Conservation (phyloP, 2,113 vertebrate genomes). For the Poicephalus gulielmi region DNA sequence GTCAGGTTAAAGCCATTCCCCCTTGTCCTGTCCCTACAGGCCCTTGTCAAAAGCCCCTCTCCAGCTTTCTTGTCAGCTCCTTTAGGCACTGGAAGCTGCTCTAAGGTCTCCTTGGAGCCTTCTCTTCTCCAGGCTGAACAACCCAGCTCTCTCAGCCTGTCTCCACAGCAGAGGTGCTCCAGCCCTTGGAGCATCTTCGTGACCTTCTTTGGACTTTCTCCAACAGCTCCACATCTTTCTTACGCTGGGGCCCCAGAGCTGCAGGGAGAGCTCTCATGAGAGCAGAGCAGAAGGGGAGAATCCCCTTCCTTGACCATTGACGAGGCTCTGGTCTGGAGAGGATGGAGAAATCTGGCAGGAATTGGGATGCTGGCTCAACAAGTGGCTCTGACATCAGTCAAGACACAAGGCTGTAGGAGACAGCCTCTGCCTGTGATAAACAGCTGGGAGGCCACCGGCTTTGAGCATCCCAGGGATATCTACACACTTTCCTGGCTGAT, state of each 20-base stretch:
- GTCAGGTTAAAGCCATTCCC: background rate
- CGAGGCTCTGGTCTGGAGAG: background rate
- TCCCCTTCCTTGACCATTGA: background rate
- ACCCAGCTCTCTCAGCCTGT: background rate
- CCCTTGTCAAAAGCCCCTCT: background rate
- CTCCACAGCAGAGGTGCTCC: background rate
- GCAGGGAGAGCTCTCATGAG: background rate
- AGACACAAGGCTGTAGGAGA: rapidly evolving
- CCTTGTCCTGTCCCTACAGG: background rate
- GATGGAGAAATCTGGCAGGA: background rate
- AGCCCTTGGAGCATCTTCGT: background rate
- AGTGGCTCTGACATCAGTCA: background rate
- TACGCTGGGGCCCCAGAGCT: background rate
- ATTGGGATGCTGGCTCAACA: background rate
- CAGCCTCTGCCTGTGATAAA: background rate
- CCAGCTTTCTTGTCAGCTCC: background rate
- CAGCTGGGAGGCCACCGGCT: background rate
- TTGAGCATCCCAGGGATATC: background rate
- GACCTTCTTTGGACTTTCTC: background rate
- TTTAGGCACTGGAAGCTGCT: background rate
- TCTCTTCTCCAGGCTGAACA: background rate
- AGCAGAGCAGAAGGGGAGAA: background rate
- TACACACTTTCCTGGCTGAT: background rate
- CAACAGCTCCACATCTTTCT: background rate
- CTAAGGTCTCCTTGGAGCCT: background rate